phyloP scores from a whole-genome alignment of 2,797 vertebrate genomes.

The Chloroceryle amazona region DNA sequence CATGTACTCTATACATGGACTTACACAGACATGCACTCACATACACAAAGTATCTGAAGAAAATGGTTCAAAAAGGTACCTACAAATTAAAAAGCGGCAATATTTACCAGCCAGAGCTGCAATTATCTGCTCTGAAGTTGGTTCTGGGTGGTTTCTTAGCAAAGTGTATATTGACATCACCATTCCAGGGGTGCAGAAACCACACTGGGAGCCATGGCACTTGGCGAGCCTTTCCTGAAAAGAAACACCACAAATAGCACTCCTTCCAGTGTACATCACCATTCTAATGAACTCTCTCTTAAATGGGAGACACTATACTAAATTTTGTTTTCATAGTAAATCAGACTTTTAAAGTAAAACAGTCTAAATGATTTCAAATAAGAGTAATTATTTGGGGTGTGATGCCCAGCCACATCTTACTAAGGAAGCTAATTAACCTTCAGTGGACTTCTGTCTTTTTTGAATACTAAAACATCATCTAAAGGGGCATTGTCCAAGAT shows the following conservation, averaged over 20 bases:
- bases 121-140: slow-evolving; percentile 84
- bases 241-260: not conserved
- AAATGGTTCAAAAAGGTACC: not conserved
- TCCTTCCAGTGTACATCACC: slow-evolving; percentile 80
- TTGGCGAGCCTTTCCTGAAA: slow-evolving; percentile 93
- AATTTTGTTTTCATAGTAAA: not conserved
- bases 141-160: slow-evolving; percentile 88
- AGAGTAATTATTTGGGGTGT: not conserved
- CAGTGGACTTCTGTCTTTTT: not conserved
- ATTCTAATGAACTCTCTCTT: slow-evolving; percentile 61
- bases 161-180: slow-evolving; percentile 94
- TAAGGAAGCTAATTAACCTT: not conserved
- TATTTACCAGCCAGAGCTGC: slow-evolving; percentile 86
- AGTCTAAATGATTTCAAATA: not conserved
- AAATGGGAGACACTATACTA: not conserved
- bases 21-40: not conserved
- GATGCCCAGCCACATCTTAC: not conserved
- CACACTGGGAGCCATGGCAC: slow-evolving; percentile 92
- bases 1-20: not conserved
- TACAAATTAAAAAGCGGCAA: not conserved
- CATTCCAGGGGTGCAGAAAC: slow-evolving; percentile 95
- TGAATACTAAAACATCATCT: not conserved
- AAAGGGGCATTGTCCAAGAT: not conserved
- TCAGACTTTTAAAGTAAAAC: not conserved
- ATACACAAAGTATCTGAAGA: not conserved